Conservation (phyloP, 2,888 invertebrate genomes). For the Pristionchus japonicus region DNA sequence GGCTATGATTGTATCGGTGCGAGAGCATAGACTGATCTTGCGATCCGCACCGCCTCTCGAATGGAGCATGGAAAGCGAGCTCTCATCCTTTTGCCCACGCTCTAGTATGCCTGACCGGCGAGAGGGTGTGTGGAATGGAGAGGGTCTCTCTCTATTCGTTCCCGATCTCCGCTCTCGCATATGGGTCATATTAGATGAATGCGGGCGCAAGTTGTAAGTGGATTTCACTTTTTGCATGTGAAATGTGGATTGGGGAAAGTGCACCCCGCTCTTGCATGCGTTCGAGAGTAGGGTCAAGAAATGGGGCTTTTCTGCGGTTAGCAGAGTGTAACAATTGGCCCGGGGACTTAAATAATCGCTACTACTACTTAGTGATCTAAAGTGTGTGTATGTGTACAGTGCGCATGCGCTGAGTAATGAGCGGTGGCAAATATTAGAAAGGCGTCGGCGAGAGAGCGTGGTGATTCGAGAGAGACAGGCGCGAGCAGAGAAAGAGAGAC, state of each 20-base stretch:
- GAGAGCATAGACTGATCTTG: background rate
- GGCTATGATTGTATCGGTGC: background rate
- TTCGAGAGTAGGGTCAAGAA: background rate
- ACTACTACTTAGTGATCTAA: background rate
- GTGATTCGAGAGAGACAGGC: background rate
- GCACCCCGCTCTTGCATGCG: background rate
- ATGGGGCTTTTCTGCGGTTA: background rate
- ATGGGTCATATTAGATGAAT: conserved; percentile 36
- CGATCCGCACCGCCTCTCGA: background rate
- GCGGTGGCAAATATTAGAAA: conserved; percentile 2
- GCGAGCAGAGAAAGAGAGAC: background rate
- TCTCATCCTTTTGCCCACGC: too few species aligned
- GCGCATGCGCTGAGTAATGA: conserved; percentile 23
- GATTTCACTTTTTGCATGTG: conserved; percentile 20
- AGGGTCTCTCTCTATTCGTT: too few species aligned
- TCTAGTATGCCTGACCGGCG: too few species aligned
- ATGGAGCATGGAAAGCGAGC: too few species aligned
- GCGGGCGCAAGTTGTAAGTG: background rate
- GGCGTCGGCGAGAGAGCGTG: background rate
- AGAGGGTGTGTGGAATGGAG: too few species aligned
- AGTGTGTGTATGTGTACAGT: conserved; percentile 8
- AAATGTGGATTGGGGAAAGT: background rate
- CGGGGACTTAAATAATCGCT: background rate
- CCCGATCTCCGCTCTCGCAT: background rate
- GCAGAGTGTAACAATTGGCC: background rate